phyloP scores from a whole-genome alignment of 2,797 vertebrate genomes.

The Acanthurus leucopareius region DNA sequence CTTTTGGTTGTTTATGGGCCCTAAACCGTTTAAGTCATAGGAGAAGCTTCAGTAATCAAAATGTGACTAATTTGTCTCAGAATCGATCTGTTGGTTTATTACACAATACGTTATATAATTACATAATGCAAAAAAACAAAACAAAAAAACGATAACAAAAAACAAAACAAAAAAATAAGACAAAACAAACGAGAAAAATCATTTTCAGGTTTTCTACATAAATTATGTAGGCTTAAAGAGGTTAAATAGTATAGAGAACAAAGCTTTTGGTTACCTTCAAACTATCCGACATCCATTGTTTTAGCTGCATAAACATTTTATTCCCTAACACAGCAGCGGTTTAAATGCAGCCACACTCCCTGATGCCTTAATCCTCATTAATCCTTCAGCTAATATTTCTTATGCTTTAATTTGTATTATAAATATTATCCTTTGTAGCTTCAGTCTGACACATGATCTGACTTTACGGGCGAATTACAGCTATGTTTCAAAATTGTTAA shows the following conservation, averaged over 20 bases:
- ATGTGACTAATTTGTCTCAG: background rate
- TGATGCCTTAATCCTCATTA: constrained; percentile 26
- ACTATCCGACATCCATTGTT: background rate
- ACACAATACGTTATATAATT: too few species aligned
- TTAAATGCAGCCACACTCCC: constrained; percentile 15
- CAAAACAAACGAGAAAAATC: too few species aligned
- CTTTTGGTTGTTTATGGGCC: background rate
- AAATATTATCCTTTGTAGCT: constrained; percentile 8
- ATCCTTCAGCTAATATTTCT: background rate
- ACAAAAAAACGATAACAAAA: background rate
- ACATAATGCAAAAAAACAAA: too few species aligned
- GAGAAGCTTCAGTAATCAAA: too few species aligned
- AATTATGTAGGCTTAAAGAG: too few species aligned
- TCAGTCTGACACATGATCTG: too few species aligned
- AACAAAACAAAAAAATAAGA: too few species aligned
- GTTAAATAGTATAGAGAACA: background rate
- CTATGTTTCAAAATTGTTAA: background rate
- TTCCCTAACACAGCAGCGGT: constrained; percentile 4
- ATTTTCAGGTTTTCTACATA: too few species aligned
- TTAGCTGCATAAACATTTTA: background rate
- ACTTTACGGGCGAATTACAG: background rate
- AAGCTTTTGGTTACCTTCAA: background rate
- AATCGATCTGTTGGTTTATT: background rate
- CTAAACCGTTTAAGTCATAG: background rate
- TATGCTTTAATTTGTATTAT: background rate